A percentile compares a stretch with the other conserved stretches of the same genome.
phyloP scores from a whole-genome alignment of 2,113 vertebrate species.

The Pogona vitticeps region DNA sequence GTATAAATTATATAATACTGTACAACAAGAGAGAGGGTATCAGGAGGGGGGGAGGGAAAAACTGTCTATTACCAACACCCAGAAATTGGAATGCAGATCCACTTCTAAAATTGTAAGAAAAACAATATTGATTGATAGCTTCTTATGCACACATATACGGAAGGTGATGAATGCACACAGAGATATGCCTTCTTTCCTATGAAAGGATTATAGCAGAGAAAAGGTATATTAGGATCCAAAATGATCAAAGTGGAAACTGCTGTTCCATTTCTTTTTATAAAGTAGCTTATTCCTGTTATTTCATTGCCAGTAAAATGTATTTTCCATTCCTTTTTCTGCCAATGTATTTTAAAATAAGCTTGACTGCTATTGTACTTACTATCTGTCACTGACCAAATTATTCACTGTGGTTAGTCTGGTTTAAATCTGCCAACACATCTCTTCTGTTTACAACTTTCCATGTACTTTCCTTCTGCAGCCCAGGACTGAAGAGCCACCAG shows the following conservation, averaged over 20 bases:
- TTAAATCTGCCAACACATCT: slow-evolving; percentile 19
- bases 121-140: slow-evolving; percentile 8
- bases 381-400: neutral
- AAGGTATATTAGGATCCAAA: neutral
- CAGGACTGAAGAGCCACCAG: neutral
- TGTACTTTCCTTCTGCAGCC: neutral
- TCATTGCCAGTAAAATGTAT: slow-evolving; percentile 21
- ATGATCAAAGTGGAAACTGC: neutral
- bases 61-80: neutral
- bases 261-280: slow-evolving; percentile 18
- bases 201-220: neutral
- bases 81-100: slow-evolving; percentile 27
- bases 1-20: neutral
- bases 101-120: slow-evolving; percentile 25
- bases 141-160: neutral
- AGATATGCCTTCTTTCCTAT: neutral
- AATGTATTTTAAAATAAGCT: neutral
- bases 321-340: neutral
- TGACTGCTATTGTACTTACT: slow-evolving; percentile 6
- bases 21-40: neutral
- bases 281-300: slow-evolving; percentile 12
- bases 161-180: neutral
- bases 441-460: neutral
- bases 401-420: slow-evolving; percentile 13
- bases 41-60: slow-evolving; percentile 2